A percentile compares a stretch with the other conserved stretches of the same genome.
These are phyloP conservation scores for Scaptomyza cyrtandrae DNA, from an alignment of 2,888 invertebrate species.

Conservation along the genomic window DNA sequence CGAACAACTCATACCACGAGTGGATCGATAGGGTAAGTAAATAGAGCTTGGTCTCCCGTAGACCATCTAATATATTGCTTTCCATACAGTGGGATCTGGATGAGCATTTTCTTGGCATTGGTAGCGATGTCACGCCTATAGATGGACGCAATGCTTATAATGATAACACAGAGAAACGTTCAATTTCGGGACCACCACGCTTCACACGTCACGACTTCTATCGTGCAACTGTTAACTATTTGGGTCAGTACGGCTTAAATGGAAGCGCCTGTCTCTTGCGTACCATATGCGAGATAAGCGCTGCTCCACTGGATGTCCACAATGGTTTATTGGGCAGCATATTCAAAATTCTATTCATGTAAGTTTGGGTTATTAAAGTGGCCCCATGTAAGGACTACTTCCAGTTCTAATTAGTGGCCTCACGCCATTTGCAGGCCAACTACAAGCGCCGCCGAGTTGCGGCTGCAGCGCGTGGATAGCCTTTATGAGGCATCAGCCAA, in stretches of 20 bases:
- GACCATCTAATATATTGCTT: background rate
- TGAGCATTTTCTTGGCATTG: slow-evolving; percentile 74
- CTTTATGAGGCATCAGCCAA: slow-evolving; percentile 69
- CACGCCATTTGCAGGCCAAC: slow-evolving; percentile 71
- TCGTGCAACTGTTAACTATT: slow-evolving; percentile 74
- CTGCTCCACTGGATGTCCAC: slow-evolving; percentile 77
- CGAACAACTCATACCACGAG: slow-evolving; percentile 86
- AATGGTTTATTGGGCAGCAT: slow-evolving; percentile 89
- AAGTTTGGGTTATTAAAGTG: slow-evolving; percentile 77
- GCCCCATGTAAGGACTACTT: slow-evolving; percentile 13
- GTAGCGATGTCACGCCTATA: slow-evolving; percentile 77
- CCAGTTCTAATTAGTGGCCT: slow-evolving; percentile 46
- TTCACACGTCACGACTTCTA: slow-evolving; percentile 79
- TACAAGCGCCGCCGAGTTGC: slow-evolving; percentile 71
- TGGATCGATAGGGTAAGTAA: slow-evolving; percentile 86
- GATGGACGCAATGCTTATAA: slow-evolving; percentile 60
- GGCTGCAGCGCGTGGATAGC: slow-evolving; percentile 59
- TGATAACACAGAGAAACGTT: slow-evolving; percentile 49
- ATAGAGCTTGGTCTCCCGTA: background rate
- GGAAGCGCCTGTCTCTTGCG: slow-evolving; percentile 88
- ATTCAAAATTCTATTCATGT: slow-evolving; percentile 89
- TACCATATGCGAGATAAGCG: slow-evolving; percentile 88
- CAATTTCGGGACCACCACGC: slow-evolving; percentile 40
- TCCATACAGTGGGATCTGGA: slow-evolving; percentile 78
- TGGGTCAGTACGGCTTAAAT: slow-evolving; percentile 79